A percentile compares a stretch with the other conserved stretches of the same genome.
These are phyloP conservation scores for Parascotia fuliginaria DNA, from an alignment of 2,888 invertebrate genomes.

Conservation along the genomic window DNA sequence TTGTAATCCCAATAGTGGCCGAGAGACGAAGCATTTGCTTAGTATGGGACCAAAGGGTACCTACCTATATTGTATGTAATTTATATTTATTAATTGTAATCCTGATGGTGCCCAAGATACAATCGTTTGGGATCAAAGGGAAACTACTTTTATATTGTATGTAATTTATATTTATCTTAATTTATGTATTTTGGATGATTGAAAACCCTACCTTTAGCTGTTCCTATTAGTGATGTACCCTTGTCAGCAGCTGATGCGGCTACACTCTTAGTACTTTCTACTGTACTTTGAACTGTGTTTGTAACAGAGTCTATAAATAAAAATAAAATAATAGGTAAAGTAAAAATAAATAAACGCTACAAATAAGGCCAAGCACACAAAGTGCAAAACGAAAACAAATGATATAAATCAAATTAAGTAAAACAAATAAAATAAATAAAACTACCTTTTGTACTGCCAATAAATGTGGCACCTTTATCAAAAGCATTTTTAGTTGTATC, in stretches of 20 bases:
- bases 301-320: conserved; percentile 52
- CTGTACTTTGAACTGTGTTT: conserved; percentile 50
- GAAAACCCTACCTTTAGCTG: conserved; percentile 47
- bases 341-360: background rate
- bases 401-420: background rate
- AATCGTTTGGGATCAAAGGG: too few species aligned
- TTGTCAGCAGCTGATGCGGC: conserved; percentile 53
- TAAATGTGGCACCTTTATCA: conserved; percentile 50
- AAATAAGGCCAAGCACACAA: background rate
- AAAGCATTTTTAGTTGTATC: conserved; percentile 47
- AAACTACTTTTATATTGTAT: too few species aligned
- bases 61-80: too few species aligned
- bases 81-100: too few species aligned
- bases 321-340: background rate
- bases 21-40: too few species aligned
- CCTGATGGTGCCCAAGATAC: too few species aligned
- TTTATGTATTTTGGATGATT: background rate
- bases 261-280: conserved; percentile 60
- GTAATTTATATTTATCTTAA: too few species aligned
- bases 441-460: conserved; percentile 41
- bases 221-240: conserved; percentile 46
- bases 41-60: too few species aligned
- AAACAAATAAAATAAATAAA: background rate
- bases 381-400: background rate
- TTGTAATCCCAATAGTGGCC: too few species aligned